Conservation (phyloP, 1,140 invertebrate genomes). For the Sesamia nonagrioides region DNA sequence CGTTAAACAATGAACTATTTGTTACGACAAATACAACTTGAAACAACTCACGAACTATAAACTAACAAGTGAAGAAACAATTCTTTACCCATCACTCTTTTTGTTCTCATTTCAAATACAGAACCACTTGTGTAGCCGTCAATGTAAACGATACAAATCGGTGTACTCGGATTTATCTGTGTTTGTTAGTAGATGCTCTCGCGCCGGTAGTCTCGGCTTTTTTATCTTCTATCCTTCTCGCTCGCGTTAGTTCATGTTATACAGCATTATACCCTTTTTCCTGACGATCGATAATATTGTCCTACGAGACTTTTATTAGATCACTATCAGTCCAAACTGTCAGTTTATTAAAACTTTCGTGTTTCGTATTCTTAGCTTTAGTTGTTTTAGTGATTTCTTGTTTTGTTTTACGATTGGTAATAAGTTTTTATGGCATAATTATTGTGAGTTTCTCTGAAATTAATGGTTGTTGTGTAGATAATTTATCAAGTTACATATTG, state of each 20-base stretch:
- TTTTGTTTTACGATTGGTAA: conserved; percentile 20
- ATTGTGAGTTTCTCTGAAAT: neutral
- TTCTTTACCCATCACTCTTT: conserved; percentile 39
- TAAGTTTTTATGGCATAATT: conserved; percentile 25
- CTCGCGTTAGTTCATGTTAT: conserved; percentile 68
- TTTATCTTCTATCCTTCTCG: conserved; percentile 70
- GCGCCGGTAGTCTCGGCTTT: conserved; percentile 50
- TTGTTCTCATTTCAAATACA: conserved; percentile 22
- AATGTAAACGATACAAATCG: conserved; percentile 41
- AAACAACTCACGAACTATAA: conserved; percentile 44
- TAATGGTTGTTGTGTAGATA: neutral
- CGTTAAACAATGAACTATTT: conserved; percentile 56
- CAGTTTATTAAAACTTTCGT: conserved; percentile 61
- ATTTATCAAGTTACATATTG: conserved; percentile 10
- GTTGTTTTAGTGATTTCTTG: neutral
- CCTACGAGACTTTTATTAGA: conserved; percentile 68
- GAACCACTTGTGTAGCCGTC: conserved; percentile 37
- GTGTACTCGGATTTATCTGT: conserved; percentile 29
- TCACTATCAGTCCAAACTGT: conserved; percentile 72
- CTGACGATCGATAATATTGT: conserved; percentile 77
- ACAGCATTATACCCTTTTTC: conserved; percentile 64
- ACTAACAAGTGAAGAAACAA: conserved; percentile 37
- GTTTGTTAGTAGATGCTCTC: conserved; percentile 36
- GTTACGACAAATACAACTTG: conserved; percentile 47
- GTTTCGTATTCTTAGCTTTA: conserved; percentile 3